A percentile compares a stretch with the other conserved stretches of the same genome.
Conservation (phyloP, 2,797 vertebrate genomes). For the Helostoma temminkii region DNA sequence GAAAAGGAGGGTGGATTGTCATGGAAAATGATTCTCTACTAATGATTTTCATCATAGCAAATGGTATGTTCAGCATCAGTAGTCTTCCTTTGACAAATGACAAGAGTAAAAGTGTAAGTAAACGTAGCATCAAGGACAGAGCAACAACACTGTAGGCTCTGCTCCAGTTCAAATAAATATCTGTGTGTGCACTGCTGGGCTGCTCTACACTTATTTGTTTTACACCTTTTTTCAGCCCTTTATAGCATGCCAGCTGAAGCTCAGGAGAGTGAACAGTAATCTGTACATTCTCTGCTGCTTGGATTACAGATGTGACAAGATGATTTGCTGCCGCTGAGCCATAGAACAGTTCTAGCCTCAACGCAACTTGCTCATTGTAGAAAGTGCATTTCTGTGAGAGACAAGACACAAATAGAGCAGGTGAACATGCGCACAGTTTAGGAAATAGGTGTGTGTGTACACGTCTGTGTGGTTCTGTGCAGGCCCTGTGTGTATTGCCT, state of each 20-base stretch:
- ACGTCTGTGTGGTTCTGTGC: background rate
- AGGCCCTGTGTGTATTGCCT: constrained; percentile 4
- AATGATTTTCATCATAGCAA: constrained; percentile 61
- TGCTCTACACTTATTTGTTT: constrained; percentile 62
- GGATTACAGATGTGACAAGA: constrained; percentile 48
- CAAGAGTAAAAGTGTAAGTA: constrained; percentile 38
- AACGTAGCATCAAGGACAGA: constrained; percentile 53
- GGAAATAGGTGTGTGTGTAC: background rate
- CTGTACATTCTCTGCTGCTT: constrained; percentile 48
- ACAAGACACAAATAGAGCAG: constrained; percentile 23
- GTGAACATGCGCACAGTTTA: constrained; percentile 21
- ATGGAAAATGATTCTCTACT: constrained; percentile 37
- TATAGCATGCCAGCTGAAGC: constrained; percentile 43
- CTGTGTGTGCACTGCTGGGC: constrained; percentile 18
- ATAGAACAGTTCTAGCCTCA: constrained; percentile 42
- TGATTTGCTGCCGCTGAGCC: constrained; percentile 38
- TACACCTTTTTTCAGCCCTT: constrained; percentile 36
- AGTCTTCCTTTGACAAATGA: constrained; percentile 48
- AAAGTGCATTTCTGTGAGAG: constrained; percentile 20
- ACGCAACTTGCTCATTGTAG: constrained; percentile 40
- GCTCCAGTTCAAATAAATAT: constrained; percentile 59
- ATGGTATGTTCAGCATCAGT: constrained; percentile 39
- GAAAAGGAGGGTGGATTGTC: constrained; percentile 27
- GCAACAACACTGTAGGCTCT: constrained; percentile 35
- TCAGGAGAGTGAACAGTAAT: constrained; percentile 50